These are phyloP conservation scores for Poecilus cupreus DNA, from an alignment of 2,888 invertebrate species.

Conservation along the genomic window DNA sequence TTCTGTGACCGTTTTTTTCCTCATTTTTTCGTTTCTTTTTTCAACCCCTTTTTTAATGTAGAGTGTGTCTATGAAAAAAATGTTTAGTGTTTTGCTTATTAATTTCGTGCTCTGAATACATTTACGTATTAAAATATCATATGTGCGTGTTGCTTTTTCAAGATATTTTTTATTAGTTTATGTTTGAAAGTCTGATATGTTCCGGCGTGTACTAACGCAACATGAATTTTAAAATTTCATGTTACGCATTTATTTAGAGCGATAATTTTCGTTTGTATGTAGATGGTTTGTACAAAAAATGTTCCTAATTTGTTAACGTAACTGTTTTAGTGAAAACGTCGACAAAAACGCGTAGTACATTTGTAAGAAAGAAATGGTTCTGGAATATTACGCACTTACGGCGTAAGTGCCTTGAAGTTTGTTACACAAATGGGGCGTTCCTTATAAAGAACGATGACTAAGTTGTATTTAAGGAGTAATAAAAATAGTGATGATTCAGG, in stretches of 20 bases:
- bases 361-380: neutral
- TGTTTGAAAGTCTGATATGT: conserved; percentile 4
- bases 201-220: conserved; percentile 22
- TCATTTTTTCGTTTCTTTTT: conserved; percentile 35
- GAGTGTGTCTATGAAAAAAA: conserved; percentile 33
- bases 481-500: too few relatives aligned
- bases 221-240: conserved; percentile 24
- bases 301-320: neutral
- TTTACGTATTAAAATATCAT: conserved; percentile 21
- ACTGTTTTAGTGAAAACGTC: neutral
- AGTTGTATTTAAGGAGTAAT: neutral
- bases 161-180: conserved; percentile 14
- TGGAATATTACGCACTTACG: conserved; percentile 8
- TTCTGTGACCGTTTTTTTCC: conserved; percentile 13
- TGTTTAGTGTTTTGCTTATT: conserved; percentile 42
- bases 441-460: neutral
- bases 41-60: conserved; percentile 45
- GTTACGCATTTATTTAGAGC: neutral
- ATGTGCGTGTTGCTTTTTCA: conserved; percentile 12
- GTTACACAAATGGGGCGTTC: conserved; percentile 18
- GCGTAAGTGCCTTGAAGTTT: neutral
- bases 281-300: neutral
- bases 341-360: conserved; percentile 4
- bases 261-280: neutral
- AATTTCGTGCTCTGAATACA: conserved; percentile 40